Evolutionary conservation across 1,140 invertebrate species (phyloP), one percentile per base, ranked within the genome.

Genomic region (Zaprionus gabonicus): DNA sequence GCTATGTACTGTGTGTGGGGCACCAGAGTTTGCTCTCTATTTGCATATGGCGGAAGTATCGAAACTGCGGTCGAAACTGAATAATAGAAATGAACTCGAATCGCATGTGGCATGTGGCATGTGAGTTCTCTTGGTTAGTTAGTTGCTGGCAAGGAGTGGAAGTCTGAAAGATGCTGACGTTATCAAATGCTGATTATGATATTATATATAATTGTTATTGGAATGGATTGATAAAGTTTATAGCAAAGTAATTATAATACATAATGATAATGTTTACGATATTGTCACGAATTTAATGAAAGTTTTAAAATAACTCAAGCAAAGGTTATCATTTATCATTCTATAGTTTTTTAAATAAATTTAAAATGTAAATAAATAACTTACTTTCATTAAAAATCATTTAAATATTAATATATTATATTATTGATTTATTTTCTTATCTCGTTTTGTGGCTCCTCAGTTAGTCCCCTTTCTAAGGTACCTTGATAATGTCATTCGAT

Each of bases 21-120:
- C 15, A 41, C 4, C 38, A 15, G n/a, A 60, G 57, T 65, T 71
- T 51, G 67, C 31, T 36, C 13, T 46, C 15, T 31, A 56, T 56
- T 56, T 56, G 27, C 53, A 56, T 31, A 25, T 56, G 25, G 46
- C 41, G 41, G n/a, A 46, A 46, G n/a, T 23, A 51, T 51, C 46
- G 46, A 51, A 12, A 17, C n/a, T 46, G 41, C n/a, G 41, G n/a
- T 31, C 53, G n/a, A 56, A 56, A 17, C n/a, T 51, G 3, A 51
- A 51, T 51, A 25, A 51, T 25, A 51, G 17, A 51, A 51, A 51
- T 51, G 46, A 51, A 51, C 10, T 51, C 20, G 15, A 46, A 46
- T 13, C 36, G 36, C 41, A 17, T 15, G n/a, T n/a, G 15, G 5
- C n/a, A 25, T 23, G 17, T 51, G 46, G 5, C n/a, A 25, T 23